Base-by-base conservation (phyloP, 2,797 vertebrate species). In the Octomys mimax region DNA sequence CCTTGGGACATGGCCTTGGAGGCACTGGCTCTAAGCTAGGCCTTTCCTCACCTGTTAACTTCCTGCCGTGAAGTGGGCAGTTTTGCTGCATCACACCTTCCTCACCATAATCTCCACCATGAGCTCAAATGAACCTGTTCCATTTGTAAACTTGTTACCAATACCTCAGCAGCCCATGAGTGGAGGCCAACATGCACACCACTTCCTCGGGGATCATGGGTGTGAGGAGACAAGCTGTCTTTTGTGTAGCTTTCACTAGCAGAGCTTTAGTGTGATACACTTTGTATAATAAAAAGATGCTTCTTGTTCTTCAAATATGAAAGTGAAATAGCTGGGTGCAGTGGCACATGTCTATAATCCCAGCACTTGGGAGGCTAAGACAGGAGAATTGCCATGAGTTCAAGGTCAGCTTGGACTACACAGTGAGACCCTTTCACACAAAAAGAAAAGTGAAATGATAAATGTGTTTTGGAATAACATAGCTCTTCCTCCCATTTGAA, bases 271-370 rank as follows among this genome's bases (percentile, higher is more conserved):
- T 93, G 78, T 77, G 79, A 31, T 19, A 87, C 52, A 68, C 64
- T 90, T 95, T 92, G 54, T 70, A 18, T 19, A 66, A 75, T 54
- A 6, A 59, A 81, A 93, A 87, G 46, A 82, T 31, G 1, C 11
- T 33, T 24, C 59, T 66, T 59, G 26, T 79, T 78, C 81, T 83
- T 90, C 86, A 89, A 59, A 86, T 79, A 78, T 46, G 79, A 78
- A 78, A 87, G 59, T 85, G 21, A 89, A 89, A 83, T 31, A 77
- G 73, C 13, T 42, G 24, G 24, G 24, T 28, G 6, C 28, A 42
- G 73, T 46, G 39, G 39, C 3, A 2, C 42, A 31, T 1, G 24
- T 13, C 2, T 16, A 14, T 46, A 75, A 49, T 75, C 71, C 13
- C 39, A 75, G 71, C 71, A 28, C 71, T 75, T 31, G 24, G 6